These are phyloP conservation scores for Drosophila suzukii DNA, from an alignment of 1,140 invertebrate genomes.

Conservation along the genomic window DNA sequence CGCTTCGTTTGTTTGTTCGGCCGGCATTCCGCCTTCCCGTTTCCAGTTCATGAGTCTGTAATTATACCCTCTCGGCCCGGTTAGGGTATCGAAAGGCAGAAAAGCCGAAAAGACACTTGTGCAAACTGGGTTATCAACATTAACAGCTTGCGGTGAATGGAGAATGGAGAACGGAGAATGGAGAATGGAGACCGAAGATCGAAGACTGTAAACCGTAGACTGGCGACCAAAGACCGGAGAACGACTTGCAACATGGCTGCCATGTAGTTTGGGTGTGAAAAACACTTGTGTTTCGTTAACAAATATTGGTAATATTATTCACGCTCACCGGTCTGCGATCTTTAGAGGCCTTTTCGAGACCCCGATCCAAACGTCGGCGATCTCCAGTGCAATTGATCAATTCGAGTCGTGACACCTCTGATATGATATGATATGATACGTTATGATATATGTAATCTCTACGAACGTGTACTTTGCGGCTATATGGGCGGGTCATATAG, in stretches of 20 bases:
- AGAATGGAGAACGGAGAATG: not conserved
- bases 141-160: slow-evolving; percentile 19
- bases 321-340: slow-evolving; percentile 18
- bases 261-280: slow-evolving; percentile 54
- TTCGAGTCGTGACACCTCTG: slow-evolving; percentile 10
- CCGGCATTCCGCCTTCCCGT: slow-evolving; percentile 6
- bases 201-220: not conserved
- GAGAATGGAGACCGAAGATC: not conserved
- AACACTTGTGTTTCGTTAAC: slow-evolving; percentile 76
- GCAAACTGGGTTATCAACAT: slow-evolving; percentile 74
- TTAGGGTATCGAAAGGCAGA: slow-evolving; percentile 26
- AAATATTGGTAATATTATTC: slow-evolving; percentile 79
- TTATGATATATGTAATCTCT: no score
- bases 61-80: slow-evolving; percentile 37
- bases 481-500: slow-evolving; percentile 9
- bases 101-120: slow-evolving; percentile 61
- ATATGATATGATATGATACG: slow-evolving; percentile 5
- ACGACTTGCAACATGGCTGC: slow-evolving; percentile 32
- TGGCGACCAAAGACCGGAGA: slow-evolving; percentile 15
- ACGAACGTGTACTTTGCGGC: not conserved
- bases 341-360: not conserved
- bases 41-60: slow-evolving; percentile 31
- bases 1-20: slow-evolving; percentile 20
- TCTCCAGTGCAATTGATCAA: slow-evolving; percentile 38
- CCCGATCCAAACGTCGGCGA: not conserved